Evolutionary conservation across 2,113 vertebrate genomes (phyloP).

Genomic region (Acanthisitta chloris): DNA sequence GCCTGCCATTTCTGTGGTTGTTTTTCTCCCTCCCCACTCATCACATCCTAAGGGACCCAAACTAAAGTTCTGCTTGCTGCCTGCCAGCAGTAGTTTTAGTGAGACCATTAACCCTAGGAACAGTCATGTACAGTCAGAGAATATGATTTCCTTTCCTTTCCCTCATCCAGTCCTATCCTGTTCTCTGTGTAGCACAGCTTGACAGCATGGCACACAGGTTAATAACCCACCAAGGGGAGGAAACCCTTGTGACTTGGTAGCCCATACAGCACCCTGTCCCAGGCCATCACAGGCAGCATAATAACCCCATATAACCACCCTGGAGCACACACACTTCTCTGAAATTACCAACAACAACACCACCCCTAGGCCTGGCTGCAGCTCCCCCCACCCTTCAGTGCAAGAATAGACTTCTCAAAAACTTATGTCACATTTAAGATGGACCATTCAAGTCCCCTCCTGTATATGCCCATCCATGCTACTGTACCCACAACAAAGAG

Average conservation of each 20-base stretch:
- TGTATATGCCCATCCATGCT: background rate
- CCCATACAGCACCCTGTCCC: background rate
- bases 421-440: background rate
- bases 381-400: rapidly evolving
- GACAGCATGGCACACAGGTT: rapidly evolving
- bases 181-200: background rate
- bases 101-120: background rate
- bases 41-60: background rate
- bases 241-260: background rate
- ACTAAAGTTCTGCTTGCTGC: background rate
- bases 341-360: background rate
- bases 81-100: background rate
- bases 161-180: background rate
- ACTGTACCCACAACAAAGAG: background rate
- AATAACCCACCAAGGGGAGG: background rate
- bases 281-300: too few species aligned
- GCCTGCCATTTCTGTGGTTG: rapidly evolving
- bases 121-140: background rate
- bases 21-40: background rate
- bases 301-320: background rate
- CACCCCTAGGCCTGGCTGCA: background rate
- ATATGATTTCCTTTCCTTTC: background rate
- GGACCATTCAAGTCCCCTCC: background rate
- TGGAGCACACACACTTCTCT: background rate
- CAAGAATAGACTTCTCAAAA: background rate